These are phyloP conservation scores for Temnothorax longispinosus DNA, from an alignment of 1,140 invertebrate genomes.

Conservation along the genomic window DNA sequence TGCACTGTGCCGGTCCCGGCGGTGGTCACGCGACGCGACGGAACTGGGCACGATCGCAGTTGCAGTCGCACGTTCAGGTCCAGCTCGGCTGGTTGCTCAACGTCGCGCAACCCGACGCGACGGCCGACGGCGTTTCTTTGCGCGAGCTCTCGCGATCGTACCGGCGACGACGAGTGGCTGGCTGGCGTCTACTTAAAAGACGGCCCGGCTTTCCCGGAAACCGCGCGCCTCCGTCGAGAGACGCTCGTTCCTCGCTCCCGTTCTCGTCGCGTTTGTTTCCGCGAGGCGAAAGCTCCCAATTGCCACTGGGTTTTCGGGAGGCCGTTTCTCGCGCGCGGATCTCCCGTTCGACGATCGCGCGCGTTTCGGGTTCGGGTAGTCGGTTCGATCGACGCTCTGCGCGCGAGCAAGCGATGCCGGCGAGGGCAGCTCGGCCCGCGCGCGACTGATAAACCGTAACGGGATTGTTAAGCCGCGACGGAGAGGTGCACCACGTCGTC, in stretches of 20 bases:
- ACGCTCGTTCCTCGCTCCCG: neutral
- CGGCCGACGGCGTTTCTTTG: neutral
- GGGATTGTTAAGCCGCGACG: neutral
- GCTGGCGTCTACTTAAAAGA: neutral
- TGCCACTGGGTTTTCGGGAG: neutral
- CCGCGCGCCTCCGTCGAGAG: neutral
- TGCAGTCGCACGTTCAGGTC: neutral
- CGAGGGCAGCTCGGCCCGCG: neutral
- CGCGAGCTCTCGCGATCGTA: neutral
- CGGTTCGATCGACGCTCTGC: too few relatives aligned
- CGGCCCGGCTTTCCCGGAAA: neutral
- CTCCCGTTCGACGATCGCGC: neutral
- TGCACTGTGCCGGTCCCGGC: too few relatives aligned
- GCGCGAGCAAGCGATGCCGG: neutral
- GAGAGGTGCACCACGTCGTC: constrained; percentile 3
- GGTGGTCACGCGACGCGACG: neutral
- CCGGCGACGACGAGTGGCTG: neutral
- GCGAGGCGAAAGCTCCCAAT: neutral
- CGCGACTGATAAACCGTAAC: constrained; percentile 24
- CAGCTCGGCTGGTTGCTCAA: constrained; percentile 7
- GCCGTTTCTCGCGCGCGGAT: neutral
- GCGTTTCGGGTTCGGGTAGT: neutral
- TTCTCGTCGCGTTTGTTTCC: too few relatives aligned
- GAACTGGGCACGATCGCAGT: neutral
- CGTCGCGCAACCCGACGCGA: constrained; percentile 13